Base-by-base conservation (phyloP, 92 coral and sea anemone genomes). In the Hydrozoanthus gracilis region DNA sequence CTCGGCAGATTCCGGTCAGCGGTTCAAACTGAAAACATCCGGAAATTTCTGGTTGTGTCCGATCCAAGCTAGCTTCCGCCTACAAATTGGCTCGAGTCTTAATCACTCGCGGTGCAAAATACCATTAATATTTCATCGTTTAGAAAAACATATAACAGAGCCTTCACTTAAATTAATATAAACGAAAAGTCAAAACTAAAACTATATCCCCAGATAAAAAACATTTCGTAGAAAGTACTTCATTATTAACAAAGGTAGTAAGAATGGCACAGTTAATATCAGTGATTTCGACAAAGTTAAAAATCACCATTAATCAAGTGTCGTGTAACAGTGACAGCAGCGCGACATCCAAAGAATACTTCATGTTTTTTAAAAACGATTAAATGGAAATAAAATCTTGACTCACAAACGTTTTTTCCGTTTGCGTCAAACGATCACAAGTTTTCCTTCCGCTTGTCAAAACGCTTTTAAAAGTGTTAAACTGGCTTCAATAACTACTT, bases 1-100 rank as follows among this genome's bases (percentile, higher is more conserved):
- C 20, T 50, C 9, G 46, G 11, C 39, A 27, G 39, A 52, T 20
- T 76, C 82, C 82, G 85, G 85, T 80, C 85, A 80, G 85, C 85
- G 85, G 85, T 64, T 49, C 49, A 17, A 27, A 47, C 8, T 60
- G 44, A 62, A 62, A 5, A 13, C 69, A 27, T 62, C 69, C 20
- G 20, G 71, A 65, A 7, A 65, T 65, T 65, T 65, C 16, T 65
- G 6, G 9, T 6, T 15, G 39, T 27, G 39, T 39, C 2, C 14
- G 4, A 39, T n/a, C n/a, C n/a, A n/a, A n/a, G n/a, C n/a, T n/a
- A n/a, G 39, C 39, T 27, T 27, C 39, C 39, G 39, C 39, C 39
- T 27, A 27, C 2, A 2, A 27, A 27, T 27, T 27, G 39, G 39
- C 39, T 27, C 39, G 39, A 73, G 18, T 45, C 47, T 44, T 46